These are phyloP conservation scores for Petrolisthes manimaculis DNA, from an alignment of 2,888 invertebrate species.

Conservation along the genomic window DNA sequence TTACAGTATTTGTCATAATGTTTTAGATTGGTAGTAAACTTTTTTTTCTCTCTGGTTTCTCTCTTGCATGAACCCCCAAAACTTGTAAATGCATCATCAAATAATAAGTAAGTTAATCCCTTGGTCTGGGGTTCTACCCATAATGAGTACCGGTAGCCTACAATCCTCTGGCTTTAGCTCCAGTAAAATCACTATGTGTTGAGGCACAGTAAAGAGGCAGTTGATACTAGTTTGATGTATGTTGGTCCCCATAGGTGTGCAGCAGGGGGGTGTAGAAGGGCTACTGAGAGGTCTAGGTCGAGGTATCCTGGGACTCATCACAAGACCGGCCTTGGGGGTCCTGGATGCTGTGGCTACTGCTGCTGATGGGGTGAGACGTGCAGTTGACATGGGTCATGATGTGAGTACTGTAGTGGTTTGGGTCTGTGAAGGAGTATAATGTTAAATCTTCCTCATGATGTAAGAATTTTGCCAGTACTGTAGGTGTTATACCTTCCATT, in stretches of 20 bases:
- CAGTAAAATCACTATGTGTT: too few relatives aligned
- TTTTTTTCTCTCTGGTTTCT: too few relatives aligned
- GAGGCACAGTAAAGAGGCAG: too few relatives aligned
- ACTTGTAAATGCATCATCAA: too few relatives aligned
- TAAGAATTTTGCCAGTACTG: background rate
- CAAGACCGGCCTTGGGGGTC: constrained; percentile 75
- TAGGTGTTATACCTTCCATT: background rate
- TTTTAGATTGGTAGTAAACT: too few relatives aligned
- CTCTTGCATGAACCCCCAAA: too few relatives aligned
- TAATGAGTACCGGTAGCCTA: too few relatives aligned
- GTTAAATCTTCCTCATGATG: background rate
- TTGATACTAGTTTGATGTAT: background rate
- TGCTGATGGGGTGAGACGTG: constrained; percentile 77
- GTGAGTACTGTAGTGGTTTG: constrained; percentile 80
- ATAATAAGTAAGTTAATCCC: too few relatives aligned
- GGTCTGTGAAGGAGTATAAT: constrained; percentile 35
- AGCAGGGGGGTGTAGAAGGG: constrained; percentile 78
- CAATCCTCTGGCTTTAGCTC: too few relatives aligned
- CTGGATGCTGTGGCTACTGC: constrained; percentile 78
- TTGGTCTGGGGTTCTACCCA: too few relatives aligned
- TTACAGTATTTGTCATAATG: too few relatives aligned
- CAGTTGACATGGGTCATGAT: constrained; percentile 77
- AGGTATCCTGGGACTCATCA: constrained; percentile 77
- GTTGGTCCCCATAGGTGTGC: constrained; percentile 70
- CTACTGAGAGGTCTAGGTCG: constrained; percentile 79